Evolutionary conservation across 2,888 invertebrate species (phyloP), one percentile per base, ranked within the genome.

Genomic region (Acleris literana): DNA sequence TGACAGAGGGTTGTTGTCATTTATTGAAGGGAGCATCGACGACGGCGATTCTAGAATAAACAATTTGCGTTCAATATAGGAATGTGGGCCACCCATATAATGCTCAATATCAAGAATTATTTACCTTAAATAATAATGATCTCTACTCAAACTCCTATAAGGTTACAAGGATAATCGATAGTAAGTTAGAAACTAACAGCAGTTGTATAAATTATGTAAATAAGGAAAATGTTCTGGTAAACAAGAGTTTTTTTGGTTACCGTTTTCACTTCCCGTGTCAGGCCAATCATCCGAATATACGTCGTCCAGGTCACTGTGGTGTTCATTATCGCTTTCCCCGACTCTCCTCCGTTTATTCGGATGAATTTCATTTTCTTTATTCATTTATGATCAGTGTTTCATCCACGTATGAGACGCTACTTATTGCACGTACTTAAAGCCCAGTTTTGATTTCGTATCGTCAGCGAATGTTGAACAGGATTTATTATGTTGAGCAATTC

Each of bases 1-100:
- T n/a, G 94, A 93, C 25, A 93, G 80, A 9, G 94, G 93, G 78
- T 93, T 93, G 66, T 94, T 90, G 71, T 94, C 94, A 61, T 90
- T 92, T 78, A 94, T 81, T 53, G 93, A 89, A 17, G 93, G 92
- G 59, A 94, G 86, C 75, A 94, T 93, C 66, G 94, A 94, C 2
- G 94, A 94, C 57, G 94, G 95, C 65, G 94, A 95, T 78, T 95
- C 95, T 94, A 85, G 7, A 90, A 88, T 51, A n/a, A 46, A 46
- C 7, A 46, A 46, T 16, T 44, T 9, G 9, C 0, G 0, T 7
- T 9, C 33, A 33, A 29, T n/a, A n/a, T n/a, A n/a, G n/a, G n/a
- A 3, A 1, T 2, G 7, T 0, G 29, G 29, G n/a, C n/a, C n/a
- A n/a, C n/a, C n/a, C 0, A 29, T 7, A 29, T 29, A 29, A 29